Evolutionary conservation across 2,113 vertebrate species (phyloP), one percentile per base, ranked within the genome.

Genomic region (Solea senegalensis): DNA sequence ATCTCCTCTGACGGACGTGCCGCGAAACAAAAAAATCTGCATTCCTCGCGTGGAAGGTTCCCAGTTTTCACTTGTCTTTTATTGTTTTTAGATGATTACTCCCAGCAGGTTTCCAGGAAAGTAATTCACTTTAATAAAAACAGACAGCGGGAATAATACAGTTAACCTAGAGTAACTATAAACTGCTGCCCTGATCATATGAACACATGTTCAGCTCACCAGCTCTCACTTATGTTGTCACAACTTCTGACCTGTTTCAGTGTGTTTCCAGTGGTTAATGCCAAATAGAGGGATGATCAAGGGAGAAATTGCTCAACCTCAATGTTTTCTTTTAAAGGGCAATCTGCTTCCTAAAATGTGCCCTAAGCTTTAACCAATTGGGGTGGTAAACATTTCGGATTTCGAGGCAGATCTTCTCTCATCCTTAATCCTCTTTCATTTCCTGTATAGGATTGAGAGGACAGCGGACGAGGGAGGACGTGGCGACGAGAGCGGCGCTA

Each of bases 141-240:
- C 58, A 87, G 77, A 90, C 85, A 81, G 85, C 77, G 63, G 76
- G 77, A 86, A 89, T 85, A 86, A 86, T 83, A 82, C 68, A 67
- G 82, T 87, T 80, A 83, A 89, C 79, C 86, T 80, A 48, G 69
- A 72, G 82, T 75, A 76, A 81, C 79, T 82, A 46, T 72, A 86
- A 80, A 77, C 83, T 69, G 66, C 81, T 62, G 81, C 65, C 39
- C 64, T 4, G 52, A 54, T 86, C 76, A 27, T 60, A 64, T 15
- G 73, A 82, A 41, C 81, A 70, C 65, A 68, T 41, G 80, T 70
- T 70, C 66, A 0, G 58, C 69, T 83, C 82, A 64, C 76, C 81
- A 34, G 64, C 65, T 69, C 66, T 40, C 80, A 65, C 72, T 79
- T 69, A 68, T 70, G 75, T 59, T 86, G 81, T 77, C 86, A 82